Conservation (phyloP, 2,888 invertebrate genomes). For the Autographa pulchrina region DNA sequence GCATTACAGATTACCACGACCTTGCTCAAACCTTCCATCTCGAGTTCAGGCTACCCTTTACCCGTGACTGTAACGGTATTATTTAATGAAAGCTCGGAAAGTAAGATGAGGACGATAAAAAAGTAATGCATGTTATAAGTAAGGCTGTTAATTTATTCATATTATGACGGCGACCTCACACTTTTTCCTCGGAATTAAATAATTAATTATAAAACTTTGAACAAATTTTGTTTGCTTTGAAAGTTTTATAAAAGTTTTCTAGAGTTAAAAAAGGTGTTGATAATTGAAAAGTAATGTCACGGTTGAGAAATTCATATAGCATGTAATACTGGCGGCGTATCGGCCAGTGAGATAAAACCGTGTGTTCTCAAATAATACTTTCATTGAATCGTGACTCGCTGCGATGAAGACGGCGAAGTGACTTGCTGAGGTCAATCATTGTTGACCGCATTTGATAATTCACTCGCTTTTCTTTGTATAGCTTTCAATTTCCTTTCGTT, state of each 20-base stretch:
- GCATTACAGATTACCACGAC: constrained; percentile 51
- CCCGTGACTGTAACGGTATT: constrained; percentile 61
- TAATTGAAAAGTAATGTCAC: background rate
- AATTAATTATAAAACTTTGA: background rate
- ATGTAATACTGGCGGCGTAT: constrained; percentile 6
- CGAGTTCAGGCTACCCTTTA: constrained; percentile 51
- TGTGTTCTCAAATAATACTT: constrained; percentile 46
- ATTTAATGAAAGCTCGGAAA: constrained; percentile 61
- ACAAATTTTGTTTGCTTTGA: too few species aligned
- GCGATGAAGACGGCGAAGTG: constrained; percentile 29
- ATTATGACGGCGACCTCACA: constrained; percentile 5
- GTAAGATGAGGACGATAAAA: constrained; percentile 51
- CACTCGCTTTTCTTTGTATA: constrained; percentile 55
- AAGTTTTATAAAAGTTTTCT: too few species aligned
- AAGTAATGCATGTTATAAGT: constrained; percentile 52
- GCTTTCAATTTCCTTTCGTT: constrained; percentile 61
- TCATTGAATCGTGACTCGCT: constrained; percentile 58
- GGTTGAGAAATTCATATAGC: background rate
- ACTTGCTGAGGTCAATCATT: constrained; percentile 52
- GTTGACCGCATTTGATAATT: constrained; percentile 58
- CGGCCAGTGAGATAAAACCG: constrained; percentile 20
- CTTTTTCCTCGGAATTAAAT: background rate
- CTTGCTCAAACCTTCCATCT: constrained; percentile 41
- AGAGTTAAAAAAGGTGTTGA: too few species aligned
- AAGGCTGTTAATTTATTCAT: constrained; percentile 33